Evolutionary conservation across 2,888 invertebrate genomes (phyloP).

Genomic region (Ochlodes sylvanus): DNA sequence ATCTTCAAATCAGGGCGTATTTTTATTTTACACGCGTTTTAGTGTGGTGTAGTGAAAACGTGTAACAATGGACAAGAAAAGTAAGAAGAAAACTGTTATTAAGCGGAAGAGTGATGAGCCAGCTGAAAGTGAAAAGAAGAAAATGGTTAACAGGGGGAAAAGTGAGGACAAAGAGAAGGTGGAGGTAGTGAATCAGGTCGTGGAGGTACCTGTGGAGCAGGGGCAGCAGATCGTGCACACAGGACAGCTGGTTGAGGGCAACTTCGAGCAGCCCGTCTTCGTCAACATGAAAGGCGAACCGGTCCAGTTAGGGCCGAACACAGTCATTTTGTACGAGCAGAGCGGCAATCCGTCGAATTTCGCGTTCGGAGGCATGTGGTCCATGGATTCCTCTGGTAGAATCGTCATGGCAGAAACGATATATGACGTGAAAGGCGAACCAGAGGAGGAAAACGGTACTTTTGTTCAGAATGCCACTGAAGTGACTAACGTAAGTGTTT

Average conservation of each 20-base stretch:
- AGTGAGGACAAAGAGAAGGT: conserved; percentile 74
- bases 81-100: conserved; percentile 78
- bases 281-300: conserved; percentile 82
- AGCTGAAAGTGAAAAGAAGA: conserved; percentile 72
- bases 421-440: conserved; percentile 81
- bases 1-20: conserved; percentile 44
- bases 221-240: conserved; percentile 79
- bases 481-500: conserved; percentile 69
- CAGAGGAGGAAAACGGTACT: conserved; percentile 72
- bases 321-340: conserved; percentile 80
- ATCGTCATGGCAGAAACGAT: conserved; percentile 83
- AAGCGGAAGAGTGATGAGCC: conserved; percentile 80
- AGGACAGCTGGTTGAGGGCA: conserved; percentile 77
- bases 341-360: conserved; percentile 79
- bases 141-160: conserved; percentile 69
- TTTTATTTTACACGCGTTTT: conserved; percentile 49
- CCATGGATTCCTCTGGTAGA: conserved; percentile 77
- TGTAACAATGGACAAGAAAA: conserved; percentile 83
- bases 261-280: conserved; percentile 81
- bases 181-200: conserved; percentile 75
- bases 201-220: conserved; percentile 78
- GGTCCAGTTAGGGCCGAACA: conserved; percentile 79
- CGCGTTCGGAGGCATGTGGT: conserved; percentile 82
- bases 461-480: conserved; percentile 75
- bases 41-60: conserved; percentile 49